Evolutionary conservation across 2,888 invertebrate species (phyloP).

Genomic region (Saturnia japonica): DNA sequence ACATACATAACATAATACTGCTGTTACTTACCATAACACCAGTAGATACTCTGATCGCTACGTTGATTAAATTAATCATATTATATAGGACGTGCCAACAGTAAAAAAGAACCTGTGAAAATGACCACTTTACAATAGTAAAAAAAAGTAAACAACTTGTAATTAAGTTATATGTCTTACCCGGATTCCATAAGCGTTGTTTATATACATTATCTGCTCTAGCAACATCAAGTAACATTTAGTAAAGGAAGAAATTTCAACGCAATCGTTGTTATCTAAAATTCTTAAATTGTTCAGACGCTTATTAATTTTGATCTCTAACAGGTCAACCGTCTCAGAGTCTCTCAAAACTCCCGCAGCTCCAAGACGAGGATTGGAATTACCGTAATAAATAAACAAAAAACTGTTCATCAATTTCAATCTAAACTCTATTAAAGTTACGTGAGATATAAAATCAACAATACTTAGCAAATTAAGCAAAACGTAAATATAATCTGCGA

Average conservation of each 20-base stretch:
- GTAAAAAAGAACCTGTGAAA: neutral
- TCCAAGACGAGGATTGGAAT: neutral
- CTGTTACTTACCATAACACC: constrained; percentile 4
- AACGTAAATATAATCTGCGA: neutral
- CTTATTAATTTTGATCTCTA: constrained; percentile 1
- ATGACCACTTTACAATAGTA: neutral
- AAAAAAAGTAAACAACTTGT: neutral
- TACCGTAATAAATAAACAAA: neutral
- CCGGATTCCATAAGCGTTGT: constrained; percentile 11
- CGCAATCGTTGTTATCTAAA: neutral
- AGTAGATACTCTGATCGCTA: neutral
- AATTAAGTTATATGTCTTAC: neutral
- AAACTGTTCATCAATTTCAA: neutral
- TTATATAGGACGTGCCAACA: neutral
- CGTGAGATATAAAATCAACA: neutral
- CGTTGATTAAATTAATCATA: neutral
- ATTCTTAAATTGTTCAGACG: neutral
- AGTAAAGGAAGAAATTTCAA: neutral
- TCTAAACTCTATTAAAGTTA: neutral
- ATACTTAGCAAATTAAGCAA: neutral
- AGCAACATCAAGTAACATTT: constrained; percentile 7
- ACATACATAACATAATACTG: neutral
- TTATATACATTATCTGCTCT: constrained; percentile 3
- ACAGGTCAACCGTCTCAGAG: neutral
- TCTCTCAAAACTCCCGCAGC: neutral